Evolutionary conservation across 2,113 vertebrate genomes (phyloP), one percentile per base, ranked within the genome.

Genomic region (Spilogale gracilis): DNA sequence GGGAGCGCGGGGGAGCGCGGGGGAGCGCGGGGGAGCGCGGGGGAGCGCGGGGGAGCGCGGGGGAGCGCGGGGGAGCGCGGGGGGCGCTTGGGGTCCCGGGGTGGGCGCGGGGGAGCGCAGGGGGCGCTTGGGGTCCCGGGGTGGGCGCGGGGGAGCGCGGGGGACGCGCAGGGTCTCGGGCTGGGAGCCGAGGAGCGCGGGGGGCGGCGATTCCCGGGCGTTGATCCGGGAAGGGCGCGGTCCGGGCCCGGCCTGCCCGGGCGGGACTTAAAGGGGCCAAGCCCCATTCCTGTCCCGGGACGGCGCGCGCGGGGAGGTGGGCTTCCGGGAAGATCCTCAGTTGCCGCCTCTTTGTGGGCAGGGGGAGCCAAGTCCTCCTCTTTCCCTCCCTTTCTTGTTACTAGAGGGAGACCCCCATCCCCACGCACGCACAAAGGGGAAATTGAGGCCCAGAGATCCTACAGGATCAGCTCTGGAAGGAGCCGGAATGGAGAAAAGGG

Each of bases 191-290:
- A 38, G 38, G 38, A 38, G 38, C 38, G 10, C 18, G 60, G 45
- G 0, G 38, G 8, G 18, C 27, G 0, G 43, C 65, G 6, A 16
- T 8, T 32, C 79, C 58, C 14, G 1, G 61, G 12, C 0, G 61
- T 74, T 2, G 79, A 43, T 45, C 81, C 38, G 0, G 84, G 83
- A 80, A 80, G 3, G 38, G 50, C n/a, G 94, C 50, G 8, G 89
- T 32, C 71, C 23, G 11, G 54, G 14, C 17, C 74, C 0, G 2
- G 73, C 76, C 81, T 61, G 87, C 78, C 94, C 71, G n/a, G 71
- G 48, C 81, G 38, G 86, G 20, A 56, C 27, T 96, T 98, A 97
- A 96, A 97, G 98, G 96, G 48, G 45, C 95, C 79, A 93, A 48
- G 88, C 38, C 18, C 9, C n/a, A 14, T 90, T 94, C 91, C 88